Conservation (phyloP, 2,797 vertebrate species). For the Simalia tracyae region DNA sequence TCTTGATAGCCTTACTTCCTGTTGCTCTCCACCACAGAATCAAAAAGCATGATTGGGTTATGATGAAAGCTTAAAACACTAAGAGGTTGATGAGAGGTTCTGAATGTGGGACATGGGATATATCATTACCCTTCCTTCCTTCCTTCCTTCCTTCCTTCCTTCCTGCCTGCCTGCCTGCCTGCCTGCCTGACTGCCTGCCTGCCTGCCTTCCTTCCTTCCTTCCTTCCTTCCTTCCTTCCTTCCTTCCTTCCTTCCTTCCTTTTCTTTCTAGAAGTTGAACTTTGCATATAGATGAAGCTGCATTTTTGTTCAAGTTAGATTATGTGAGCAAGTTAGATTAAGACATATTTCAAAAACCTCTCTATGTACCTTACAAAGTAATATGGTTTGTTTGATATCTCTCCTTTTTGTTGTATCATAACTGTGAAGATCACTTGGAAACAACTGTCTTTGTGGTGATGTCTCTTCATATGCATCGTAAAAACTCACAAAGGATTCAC, state of each 20-base stretch:
- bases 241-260: no score
- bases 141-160: no score
- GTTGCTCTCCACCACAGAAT: not conserved
- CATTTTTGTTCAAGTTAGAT: conserved; percentile 24
- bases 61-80: not conserved
- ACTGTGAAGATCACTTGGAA: not conserved
- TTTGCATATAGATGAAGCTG: conserved; percentile 21
- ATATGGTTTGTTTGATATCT: conserved; percentile 25
- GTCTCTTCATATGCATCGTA: conserved; percentile 6
- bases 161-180: no score
- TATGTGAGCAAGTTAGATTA: conserved; percentile 20
- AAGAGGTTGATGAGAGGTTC: not conserved
- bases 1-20: no score
- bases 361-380: conserved; percentile 14
- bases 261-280: conserved; percentile 7
- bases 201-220: no score
- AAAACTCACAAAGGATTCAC: conserved; percentile 24
- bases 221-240: no score
- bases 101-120: not conserved
- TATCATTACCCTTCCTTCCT: not conserved
- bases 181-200: no score
- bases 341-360: conserved; percentile 34
- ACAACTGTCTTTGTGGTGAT: conserved; percentile 26
- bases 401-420: conserved; percentile 6
- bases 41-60: not conserved